Evolutionary conservation across 2,888 invertebrate genomes (phyloP).

Genomic region (Pardosa pseudoannulata): DNA sequence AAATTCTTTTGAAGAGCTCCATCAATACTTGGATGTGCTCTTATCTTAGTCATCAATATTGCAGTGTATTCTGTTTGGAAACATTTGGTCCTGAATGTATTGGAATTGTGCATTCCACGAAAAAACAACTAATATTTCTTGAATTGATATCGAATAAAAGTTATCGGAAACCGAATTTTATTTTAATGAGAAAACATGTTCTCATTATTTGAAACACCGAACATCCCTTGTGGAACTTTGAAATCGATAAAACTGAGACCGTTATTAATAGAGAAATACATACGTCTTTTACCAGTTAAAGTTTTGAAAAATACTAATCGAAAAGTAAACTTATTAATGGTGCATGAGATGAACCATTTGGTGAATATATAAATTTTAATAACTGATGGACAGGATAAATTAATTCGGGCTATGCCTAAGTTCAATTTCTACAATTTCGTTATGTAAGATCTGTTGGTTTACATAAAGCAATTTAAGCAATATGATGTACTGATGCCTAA

Average conservation of each 20-base stretch:
- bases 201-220: background rate
- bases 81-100: slow-evolving; percentile 4
- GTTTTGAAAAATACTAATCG: background rate
- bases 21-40: background rate
- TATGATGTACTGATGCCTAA: no score
- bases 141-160: slow-evolving; percentile 1
- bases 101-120: background rate
- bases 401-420: no score
- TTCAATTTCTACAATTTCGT: no score
- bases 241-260: background rate
- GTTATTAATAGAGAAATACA: background rate
- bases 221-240: background rate
- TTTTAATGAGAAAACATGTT: slow-evolving; percentile 7
- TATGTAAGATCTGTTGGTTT: no score
- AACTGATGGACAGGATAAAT: no score
- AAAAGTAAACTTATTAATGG: no score
- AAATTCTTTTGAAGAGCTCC: background rate
- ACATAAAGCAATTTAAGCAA: no score
- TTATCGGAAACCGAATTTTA: slow-evolving; percentile 9
- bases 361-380: no score
- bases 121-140: background rate
- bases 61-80: background rate
- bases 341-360: no score
- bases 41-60: slow-evolving; percentile 2
- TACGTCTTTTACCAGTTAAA: background rate